These are phyloP conservation scores for Conchocele bisecta DNA, from an alignment of 2,888 invertebrate species.

Conservation along the genomic window DNA sequence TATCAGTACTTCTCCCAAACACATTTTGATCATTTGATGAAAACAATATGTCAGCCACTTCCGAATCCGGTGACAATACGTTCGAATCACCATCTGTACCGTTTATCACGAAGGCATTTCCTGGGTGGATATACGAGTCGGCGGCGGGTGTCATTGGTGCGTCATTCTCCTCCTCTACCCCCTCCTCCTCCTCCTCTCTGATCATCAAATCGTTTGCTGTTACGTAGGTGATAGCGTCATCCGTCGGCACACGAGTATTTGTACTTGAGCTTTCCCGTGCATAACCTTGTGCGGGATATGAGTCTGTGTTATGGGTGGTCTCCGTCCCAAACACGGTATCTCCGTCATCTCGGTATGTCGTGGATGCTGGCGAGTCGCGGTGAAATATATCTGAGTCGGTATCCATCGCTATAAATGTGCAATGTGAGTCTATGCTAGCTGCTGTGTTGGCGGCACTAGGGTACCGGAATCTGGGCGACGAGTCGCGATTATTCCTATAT, in stretches of 20 bases:
- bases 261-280: not conserved
- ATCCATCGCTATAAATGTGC: not conserved
- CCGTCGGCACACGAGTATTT: too few species aligned
- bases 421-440: too few species aligned
- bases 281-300: not conserved
- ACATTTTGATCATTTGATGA: too few species aligned
- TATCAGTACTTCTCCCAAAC: too few species aligned
- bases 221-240: slow-evolving; percentile 31
- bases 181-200: slow-evolving; percentile 49
- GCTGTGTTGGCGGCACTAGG: too few species aligned
- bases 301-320: slow-evolving; percentile 4
- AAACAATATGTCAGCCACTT: too few species aligned
- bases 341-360: slow-evolving; percentile 3
- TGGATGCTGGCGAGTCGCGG: not conserved
- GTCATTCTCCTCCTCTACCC: slow-evolving; percentile 10
- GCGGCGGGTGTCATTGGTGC: not conserved
- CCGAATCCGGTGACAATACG: too few species aligned
- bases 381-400: not conserved
- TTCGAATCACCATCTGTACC: too few species aligned
- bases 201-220: slow-evolving; percentile 55
- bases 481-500: too few species aligned
- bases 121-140: not conserved
- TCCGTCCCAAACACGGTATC: slow-evolving; percentile 13
- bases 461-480: slow-evolving; percentile 40
- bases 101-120: too few species aligned